Base-by-base conservation (phyloP, 1,140 invertebrate genomes). In the Drosophila sucinea region DNA sequence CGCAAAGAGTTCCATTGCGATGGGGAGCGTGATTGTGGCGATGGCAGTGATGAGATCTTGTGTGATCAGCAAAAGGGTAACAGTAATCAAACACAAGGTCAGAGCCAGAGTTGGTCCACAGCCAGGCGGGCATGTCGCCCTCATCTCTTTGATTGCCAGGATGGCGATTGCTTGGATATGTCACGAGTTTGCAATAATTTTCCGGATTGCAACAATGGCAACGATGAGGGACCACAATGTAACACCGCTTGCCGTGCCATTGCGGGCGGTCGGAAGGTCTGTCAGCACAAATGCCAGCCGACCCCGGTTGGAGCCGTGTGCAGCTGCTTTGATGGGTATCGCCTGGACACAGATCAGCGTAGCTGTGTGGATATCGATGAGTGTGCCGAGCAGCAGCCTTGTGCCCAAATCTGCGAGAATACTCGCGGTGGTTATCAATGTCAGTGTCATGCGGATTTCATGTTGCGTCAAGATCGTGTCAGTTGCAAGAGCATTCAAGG, bases 401-500 rank as follows among this genome's bases (percentile, higher is more conserved):
- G 97, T 91, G 95, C 96, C 65, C 97, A 98, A 91, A 77, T 93
- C 2, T 98, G 97, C 92, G 93, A 92, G 71, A 97, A 97, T 91
- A 94, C 94, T 1, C 90, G 92, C 5, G 96, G 96, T 41, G 95
- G 94, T 30, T 97, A 94, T 92, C 90, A 92, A n/a, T 98, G 97
- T 92, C 93, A 94, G 51, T 98, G 97, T 90, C 92, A 92, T 17
- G 90, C 94, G 0, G 96, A 95, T 1, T 97, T 91, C 58, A 90
- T 91, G 91, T 80, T 80, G 63, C 93, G 93, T 56, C 81, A 92
- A 0, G 95, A 98, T 90, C 94, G 94, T 25, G 93, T 93, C 29
- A 95, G 95, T 11, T 97, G 96, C 92, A 97, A 97, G 92, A 95
- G 95, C 10, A 78, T 93, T 5, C 94, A 94, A 73, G 89, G 92